Evolutionary conservation across 37 sponge, comb jelly and placozoan genomes (phyloP), one percentile per base, ranked within the genome.

Genomic region (Dysidea cf. avara): DNA sequence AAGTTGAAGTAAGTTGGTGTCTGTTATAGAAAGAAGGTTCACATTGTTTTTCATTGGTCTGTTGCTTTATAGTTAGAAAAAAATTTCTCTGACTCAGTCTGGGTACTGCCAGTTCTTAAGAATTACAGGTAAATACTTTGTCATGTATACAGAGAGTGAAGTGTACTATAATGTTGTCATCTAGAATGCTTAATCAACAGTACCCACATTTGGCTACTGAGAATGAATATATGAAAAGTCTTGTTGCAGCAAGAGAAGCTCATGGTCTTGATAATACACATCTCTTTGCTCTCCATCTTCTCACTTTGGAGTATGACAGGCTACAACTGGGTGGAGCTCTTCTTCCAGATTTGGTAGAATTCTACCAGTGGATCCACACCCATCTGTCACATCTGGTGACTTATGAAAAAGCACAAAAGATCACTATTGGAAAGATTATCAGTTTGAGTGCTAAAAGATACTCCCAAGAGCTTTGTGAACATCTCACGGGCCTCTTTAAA

Each of bases 301-400:
- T 57, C 22, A 57, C 31, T 16, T 1, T 20, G 7, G 20, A 30
- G 29, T 57, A 57, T 30, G 59, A 57, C 13, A 26, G 31, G 59
- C 59, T 57, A 3, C 69, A 40, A 20, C 40, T 80, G 46, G 37
- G 68, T 16, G 86, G 79, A 40, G 35, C 31, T 0, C 72, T 91
- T 31, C 76, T 91, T 3, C 93, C 93, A 39, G 85, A 84, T 46
- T 81, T 92, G 64, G 74, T 92, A 32, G 88, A 92, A 63, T 66
- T 92, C 63, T 92, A 92, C 71, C 81, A 63, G 32, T 92, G 93
- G 93, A 48, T 92, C 30, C 89, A 92, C 68, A 73, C 64, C 6
- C 62, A 83, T 33, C 75, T 92, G 31, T 67, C 77, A 43, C 81
- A 87, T 72, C 76, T 83, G 43, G 52, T 92, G 29, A 76, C 77